These are phyloP conservation scores for Aromia moschata DNA, from an alignment of 2,888 invertebrate species.

Conservation along the genomic window DNA sequence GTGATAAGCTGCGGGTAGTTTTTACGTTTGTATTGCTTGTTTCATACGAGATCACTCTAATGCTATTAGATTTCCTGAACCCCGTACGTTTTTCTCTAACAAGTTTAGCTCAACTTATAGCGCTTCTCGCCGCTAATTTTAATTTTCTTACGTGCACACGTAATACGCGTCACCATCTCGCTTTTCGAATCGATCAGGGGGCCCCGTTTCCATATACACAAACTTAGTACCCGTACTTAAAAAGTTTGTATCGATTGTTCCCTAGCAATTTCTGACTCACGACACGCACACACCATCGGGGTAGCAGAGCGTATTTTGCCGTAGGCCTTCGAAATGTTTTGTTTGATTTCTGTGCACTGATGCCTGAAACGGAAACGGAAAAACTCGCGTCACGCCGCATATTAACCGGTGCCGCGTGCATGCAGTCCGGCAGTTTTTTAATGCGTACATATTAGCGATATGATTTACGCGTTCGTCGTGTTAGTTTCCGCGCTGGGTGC, in stretches of 20 bases:
- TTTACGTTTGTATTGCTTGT: no score
- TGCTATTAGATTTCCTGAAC: no score
- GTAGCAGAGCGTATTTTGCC: conserved; percentile 30
- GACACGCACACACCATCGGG: conserved; percentile 30
- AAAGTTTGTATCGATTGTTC: conserved; percentile 57
- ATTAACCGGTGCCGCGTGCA: conserved; percentile 14
- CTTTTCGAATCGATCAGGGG: conserved; percentile 32
- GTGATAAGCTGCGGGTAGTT: no score
- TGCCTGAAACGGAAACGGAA: conserved; percentile 50
- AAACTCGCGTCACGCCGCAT: conserved; percentile 20
- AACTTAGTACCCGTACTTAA: conserved; percentile 34
- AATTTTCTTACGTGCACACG: conserved; percentile 11
- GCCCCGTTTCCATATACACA: conserved; percentile 26
- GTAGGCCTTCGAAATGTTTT: conserved; percentile 35
- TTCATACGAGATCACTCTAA: no score
- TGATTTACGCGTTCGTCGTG: conserved; percentile 1
- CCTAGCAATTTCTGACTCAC: conserved; percentile 54
- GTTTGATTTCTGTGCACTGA: conserved; percentile 47
- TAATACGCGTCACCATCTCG: background rate
- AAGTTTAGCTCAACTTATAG: conserved; percentile 16
- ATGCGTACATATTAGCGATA: conserved; percentile 4
- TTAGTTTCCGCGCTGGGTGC: background rate
- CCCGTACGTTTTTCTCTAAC: background rate
- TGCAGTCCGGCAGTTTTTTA: conserved; percentile 5
- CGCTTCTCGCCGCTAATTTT: conserved; percentile 16